Conservation (phyloP, 2,113 vertebrate genomes). For the Spea bombifrons region DNA sequence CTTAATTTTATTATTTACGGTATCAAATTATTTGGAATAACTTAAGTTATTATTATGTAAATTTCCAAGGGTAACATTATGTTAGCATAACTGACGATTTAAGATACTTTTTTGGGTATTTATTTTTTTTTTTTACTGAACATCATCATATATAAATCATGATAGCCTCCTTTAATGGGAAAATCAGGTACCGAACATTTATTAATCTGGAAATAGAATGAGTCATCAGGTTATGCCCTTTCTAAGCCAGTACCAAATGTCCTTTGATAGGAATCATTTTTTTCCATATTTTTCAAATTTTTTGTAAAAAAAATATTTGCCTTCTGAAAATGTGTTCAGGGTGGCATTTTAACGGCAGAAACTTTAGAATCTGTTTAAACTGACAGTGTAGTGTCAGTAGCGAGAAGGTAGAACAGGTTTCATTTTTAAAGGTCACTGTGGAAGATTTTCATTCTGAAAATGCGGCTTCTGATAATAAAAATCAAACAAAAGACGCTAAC, state of each 20-base stretch:
- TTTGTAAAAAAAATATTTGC: too few species aligned
- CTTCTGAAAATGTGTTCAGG: not conserved
- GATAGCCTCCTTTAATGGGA: too few species aligned
- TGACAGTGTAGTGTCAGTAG: not conserved
- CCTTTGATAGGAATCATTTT: not conserved
- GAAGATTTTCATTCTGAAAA: constrained; percentile 4
- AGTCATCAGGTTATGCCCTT: not conserved
- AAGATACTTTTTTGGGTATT: too few species aligned
- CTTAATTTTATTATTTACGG: too few species aligned
- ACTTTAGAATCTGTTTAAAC: constrained; percentile 14
- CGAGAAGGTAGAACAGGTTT: constrained; percentile 1
- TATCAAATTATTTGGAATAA: too few species aligned
- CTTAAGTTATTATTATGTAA: too few species aligned
- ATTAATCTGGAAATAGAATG: too few species aligned
- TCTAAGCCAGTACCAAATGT: not conserved
- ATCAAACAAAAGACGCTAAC: not conserved
- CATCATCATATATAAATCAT: too few species aligned
- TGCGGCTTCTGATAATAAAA: constrained; percentile 2
- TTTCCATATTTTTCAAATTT: not conserved
- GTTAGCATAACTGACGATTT: too few species aligned
- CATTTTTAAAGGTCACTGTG: constrained; percentile 11
- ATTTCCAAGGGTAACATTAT: too few species aligned
- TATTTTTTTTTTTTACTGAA: too few species aligned
- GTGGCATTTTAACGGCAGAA: not conserved
- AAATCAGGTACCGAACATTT: not conserved